Evolutionary conservation across 1,140 invertebrate species (phyloP).

Genomic region (Campoletis sonorensis): DNA sequence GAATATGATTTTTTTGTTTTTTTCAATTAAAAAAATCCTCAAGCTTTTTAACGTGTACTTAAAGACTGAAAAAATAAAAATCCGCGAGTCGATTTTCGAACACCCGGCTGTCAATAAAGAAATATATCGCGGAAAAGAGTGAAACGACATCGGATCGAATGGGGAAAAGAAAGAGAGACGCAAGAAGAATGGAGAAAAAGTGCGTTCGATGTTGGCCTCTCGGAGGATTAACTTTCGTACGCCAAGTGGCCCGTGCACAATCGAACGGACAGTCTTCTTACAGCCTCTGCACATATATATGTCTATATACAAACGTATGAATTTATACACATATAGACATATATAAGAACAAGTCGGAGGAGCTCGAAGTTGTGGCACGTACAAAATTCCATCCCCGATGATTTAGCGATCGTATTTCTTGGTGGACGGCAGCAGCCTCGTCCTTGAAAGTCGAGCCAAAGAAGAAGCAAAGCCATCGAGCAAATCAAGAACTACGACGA

Average conservation of each 20-base stretch:
- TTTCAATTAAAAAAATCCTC: no score
- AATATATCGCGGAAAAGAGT: no score
- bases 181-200: background rate
- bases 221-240: conserved; percentile 55
- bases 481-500: background rate
- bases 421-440: conserved; percentile 39
- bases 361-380: conserved; percentile 35
- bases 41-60: no score
- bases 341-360: conserved; percentile 48
- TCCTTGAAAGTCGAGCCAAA: conserved; percentile 60
- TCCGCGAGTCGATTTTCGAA: background rate
- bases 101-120: background rate
- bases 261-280: conserved; percentile 24
- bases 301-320: background rate
- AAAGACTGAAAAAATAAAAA: no score
- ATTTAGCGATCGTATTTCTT: conserved; percentile 63
- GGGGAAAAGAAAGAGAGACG: background rate
- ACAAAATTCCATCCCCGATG: conserved; percentile 56
- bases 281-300: conserved; percentile 5
- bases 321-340: conserved; percentile 6
- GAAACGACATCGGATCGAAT: no score
- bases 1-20: no score
- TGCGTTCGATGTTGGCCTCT: conserved; percentile 32
- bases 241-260: conserved; percentile 41
- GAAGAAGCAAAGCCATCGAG: conserved; percentile 14